Conservation (phyloP, 2,113 vertebrate species). For the Apodemus sylvaticus region DNA sequence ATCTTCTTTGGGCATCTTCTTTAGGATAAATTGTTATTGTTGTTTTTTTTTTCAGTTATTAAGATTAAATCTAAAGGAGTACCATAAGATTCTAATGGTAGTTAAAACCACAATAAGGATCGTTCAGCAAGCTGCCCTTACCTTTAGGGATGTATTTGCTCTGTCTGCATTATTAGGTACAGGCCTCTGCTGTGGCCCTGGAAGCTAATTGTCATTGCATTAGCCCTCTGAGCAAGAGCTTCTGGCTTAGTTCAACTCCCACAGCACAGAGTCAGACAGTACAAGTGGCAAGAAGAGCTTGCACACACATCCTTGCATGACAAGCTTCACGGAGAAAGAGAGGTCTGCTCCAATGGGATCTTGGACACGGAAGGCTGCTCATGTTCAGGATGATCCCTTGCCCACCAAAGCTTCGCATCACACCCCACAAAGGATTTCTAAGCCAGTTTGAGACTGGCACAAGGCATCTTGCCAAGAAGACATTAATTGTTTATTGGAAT, state of each 20-base stretch:
- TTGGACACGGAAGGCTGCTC: conserved; percentile 11
- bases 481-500: conserved; percentile 40
- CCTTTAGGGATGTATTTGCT: neutral
- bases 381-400: neutral
- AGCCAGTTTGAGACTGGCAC: conserved; percentile 34
- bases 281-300: neutral
- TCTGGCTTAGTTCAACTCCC: neutral
- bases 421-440: conserved; percentile 18
- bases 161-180: neutral
- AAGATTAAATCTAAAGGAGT: conserved; percentile 18
- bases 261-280: neutral
- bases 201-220: neutral
- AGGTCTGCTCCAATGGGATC: conserved; percentile 20
- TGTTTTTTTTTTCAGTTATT: conserved; percentile 28
- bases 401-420: neutral
- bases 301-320: neutral
- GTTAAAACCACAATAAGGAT: neutral
- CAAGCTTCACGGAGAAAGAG: conserved; percentile 31
- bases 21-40: conserved; percentile 5
- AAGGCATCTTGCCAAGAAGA: conserved; percentile 28
- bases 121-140: neutral
- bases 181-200: neutral
- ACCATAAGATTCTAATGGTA: neutral
- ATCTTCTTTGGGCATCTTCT: neutral
- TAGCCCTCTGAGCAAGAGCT: neutral